These are phyloP conservation scores for Anguilla japonica DNA, from an alignment of 2,113 vertebrate species.

Conservation along the genomic window DNA sequence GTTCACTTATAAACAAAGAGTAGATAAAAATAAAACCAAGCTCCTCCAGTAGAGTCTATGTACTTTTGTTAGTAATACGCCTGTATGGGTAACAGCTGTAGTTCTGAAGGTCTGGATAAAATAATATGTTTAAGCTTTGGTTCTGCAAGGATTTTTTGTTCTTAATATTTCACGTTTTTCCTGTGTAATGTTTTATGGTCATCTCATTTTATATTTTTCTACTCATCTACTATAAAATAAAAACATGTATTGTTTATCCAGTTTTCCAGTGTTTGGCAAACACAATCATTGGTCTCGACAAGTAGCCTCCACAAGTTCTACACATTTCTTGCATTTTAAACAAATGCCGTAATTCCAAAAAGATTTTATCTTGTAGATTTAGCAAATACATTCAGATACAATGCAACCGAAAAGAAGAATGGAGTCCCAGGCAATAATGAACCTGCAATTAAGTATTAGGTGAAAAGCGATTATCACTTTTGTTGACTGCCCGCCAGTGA, in stretches of 20 bases:
- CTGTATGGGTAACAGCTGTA: too few species aligned
- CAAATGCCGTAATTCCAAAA: not conserved
- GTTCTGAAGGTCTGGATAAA: too few species aligned
- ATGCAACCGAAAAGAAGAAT: not conserved
- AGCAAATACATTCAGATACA: not conserved
- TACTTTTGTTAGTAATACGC: too few species aligned
- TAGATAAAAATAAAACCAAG: not conserved
- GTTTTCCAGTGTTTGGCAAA: not conserved
- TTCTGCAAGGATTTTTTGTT: too few species aligned
- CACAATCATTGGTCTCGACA: not conserved
- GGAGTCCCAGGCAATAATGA: constrained; percentile 12
- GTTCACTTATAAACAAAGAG: not conserved
- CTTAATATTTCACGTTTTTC: too few species aligned
- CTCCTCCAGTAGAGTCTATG: too few species aligned
- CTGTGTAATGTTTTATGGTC: too few species aligned
- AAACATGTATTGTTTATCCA: not conserved
- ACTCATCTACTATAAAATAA: too few species aligned
- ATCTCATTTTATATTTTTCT: too few species aligned
- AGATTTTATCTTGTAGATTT: not conserved
- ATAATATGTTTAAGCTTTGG: too few species aligned
- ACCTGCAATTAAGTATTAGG: constrained; percentile 3
- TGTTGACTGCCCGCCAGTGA: not conserved
- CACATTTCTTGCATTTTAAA: not conserved
- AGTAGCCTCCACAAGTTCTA: not conserved
- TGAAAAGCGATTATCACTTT: not conserved